phyloP scores from a whole-genome alignment of 2,113 vertebrate species.

The Xenopus laevis region DNA sequence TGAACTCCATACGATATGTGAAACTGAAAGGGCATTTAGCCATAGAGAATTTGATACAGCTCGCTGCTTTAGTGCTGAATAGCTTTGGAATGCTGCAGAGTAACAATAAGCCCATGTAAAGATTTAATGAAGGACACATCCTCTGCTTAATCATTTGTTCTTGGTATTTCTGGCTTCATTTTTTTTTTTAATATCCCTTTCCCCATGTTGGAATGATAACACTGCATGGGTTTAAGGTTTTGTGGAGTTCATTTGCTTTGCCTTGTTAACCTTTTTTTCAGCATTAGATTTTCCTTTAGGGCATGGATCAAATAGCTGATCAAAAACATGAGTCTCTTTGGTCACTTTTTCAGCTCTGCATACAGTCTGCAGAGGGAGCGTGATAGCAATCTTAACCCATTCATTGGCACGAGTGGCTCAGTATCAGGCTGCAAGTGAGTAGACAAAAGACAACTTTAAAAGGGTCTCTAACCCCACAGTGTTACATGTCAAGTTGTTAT shows the following conservation, averaged over 20 bases:
- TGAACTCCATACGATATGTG: slow-evolving; percentile 33
- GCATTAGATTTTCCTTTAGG: slow-evolving; percentile 27
- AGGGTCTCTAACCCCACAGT: no score
- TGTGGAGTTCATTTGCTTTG: slow-evolving; percentile 37
- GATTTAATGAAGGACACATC: slow-evolving; percentile 39
- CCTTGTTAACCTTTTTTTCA: slow-evolving; percentile 23
- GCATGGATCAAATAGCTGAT: slow-evolving; percentile 36
- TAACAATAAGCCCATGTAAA: slow-evolving; percentile 25
- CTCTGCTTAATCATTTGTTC: slow-evolving; percentile 36
- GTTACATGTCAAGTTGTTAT: no score
- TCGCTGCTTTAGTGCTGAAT: slow-evolving; percentile 34
- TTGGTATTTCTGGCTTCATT: slow-evolving; percentile 18
- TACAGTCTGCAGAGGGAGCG: not conserved
- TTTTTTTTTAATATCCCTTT: slow-evolving; percentile 42
- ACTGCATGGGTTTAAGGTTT: slow-evolving; percentile 25
- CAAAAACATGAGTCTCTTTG: slow-evolving; percentile 29
- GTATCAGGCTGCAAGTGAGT: not conserved
- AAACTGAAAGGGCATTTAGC: slow-evolving; percentile 34
- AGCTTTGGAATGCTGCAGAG: slow-evolving; percentile 28
- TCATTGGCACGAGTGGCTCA: not conserved
- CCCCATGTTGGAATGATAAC: slow-evolving; percentile 32
- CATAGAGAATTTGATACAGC: slow-evolving; percentile 30
- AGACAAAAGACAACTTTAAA: not conserved
- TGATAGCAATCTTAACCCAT: slow-evolving; percentile 12
- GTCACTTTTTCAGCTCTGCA: slow-evolving; percentile 20